Evolutionary conservation across 2,888 invertebrate species (phyloP).

Genomic region (Volucella inanis): DNA sequence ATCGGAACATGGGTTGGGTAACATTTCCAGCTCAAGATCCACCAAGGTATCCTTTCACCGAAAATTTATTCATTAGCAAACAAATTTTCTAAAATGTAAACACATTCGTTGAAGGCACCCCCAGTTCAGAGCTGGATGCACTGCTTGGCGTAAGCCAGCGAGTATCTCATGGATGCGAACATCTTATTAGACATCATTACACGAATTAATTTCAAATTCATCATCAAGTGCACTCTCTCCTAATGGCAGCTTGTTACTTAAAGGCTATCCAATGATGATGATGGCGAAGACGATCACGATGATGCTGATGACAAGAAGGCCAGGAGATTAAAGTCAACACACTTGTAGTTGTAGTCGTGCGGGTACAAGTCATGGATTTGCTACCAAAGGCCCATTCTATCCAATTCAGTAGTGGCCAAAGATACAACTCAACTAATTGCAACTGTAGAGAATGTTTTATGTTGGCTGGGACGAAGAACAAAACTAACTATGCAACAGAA

Average conservation of each 20-base stretch:
- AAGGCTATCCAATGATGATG: slow-evolving; percentile 31
- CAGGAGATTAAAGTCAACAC: slow-evolving; percentile 72
- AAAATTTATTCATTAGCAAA: slow-evolving; percentile 73
- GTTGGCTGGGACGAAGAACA: background rate
- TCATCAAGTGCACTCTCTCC: slow-evolving; percentile 54
- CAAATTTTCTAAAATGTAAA: slow-evolving; percentile 70
- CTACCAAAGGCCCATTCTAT: slow-evolving; percentile 8
- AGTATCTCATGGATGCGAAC: slow-evolving; percentile 55
- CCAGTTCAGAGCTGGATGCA: background rate
- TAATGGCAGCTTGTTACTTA: slow-evolving; percentile 71
- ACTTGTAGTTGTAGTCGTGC: background rate
- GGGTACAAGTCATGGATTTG: background rate
- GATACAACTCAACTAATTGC: slow-evolving; percentile 69
- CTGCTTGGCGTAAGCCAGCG: slow-evolving; percentile 18
- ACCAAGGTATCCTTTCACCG: slow-evolving; percentile 32
- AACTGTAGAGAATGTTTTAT: slow-evolving; percentile 39
- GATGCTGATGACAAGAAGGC: slow-evolving; percentile 34
- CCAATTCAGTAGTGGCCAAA: slow-evolving; percentile 50
- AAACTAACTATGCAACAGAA: slow-evolving; percentile 7
- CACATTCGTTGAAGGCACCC: slow-evolving; percentile 21
- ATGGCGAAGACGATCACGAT: slow-evolving; percentile 31
- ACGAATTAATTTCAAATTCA: slow-evolving; percentile 73
- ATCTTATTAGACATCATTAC: slow-evolving; percentile 72
- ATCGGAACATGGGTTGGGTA: background rate
- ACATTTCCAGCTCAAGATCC: background rate